phyloP scores from a whole-genome alignment of 2,888 invertebrate genomes.

The Folsomia manolachei region DNA sequence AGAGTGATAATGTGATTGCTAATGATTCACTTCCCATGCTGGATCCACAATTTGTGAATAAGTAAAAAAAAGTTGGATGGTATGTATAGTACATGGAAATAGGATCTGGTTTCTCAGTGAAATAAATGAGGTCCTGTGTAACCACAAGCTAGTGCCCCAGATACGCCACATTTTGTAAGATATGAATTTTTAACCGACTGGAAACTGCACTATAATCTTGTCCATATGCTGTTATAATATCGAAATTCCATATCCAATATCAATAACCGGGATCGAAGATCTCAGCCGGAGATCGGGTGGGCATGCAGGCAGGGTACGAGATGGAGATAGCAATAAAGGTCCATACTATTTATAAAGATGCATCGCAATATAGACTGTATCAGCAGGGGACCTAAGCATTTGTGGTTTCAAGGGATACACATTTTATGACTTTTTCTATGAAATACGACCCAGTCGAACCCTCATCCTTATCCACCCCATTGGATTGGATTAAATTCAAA shows the following conservation, averaged over 20 bases:
- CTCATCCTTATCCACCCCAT: conserved; percentile 31
- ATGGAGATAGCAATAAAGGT: background rate
- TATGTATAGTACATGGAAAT: background rate
- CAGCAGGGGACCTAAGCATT: conserved; percentile 10
- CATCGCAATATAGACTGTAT: background rate
- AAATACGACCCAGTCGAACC: conserved; percentile 28
- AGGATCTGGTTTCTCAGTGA: background rate
- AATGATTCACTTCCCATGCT: background rate
- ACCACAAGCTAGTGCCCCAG: no score
- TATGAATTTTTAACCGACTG: background rate
- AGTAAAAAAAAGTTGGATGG: background rate
- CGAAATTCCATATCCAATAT: background rate
- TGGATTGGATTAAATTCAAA: conserved; percentile 29
- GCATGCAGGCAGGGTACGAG: background rate
- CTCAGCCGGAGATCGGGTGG: background rate
- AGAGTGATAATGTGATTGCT: background rate
- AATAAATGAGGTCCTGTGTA: background rate
- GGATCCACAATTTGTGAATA: background rate
- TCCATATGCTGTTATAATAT: background rate
- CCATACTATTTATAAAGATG: background rate
- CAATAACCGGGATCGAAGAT: background rate
- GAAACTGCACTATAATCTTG: background rate
- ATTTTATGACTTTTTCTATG: conserved; percentile 25
- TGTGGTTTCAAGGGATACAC: conserved; percentile 23
- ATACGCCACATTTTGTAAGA: background rate